Base-by-base conservation (phyloP, 2,113 vertebrate species). In the Prietella phreatophila region DNA sequence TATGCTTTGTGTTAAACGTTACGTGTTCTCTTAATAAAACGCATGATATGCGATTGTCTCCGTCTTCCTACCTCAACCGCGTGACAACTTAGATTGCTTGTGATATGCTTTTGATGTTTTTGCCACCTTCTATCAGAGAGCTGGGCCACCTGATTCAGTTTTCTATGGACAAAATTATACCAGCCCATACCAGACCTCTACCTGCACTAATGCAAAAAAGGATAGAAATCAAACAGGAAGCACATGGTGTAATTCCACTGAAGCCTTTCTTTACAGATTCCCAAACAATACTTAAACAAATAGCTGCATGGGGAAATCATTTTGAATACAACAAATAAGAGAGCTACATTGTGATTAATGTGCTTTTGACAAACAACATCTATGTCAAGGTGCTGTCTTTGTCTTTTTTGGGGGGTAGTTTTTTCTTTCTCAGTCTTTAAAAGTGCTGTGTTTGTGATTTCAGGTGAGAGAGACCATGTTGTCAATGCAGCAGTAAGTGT, bases 61-160 rank as follows among this genome's bases (percentile, higher is more conserved):
- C n/a, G n/a, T n/a, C n/a, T n/a, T n/a, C n/a, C n/a, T n/a, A n/a
- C n/a, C n/a, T n/a, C n/a, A n/a, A n/a, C n/a, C n/a, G n/a, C n/a
- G n/a, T n/a, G n/a, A n/a, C n/a, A n/a, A n/a, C n/a, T 33, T 80
- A 75, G 83, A 81, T 86, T 91, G 89, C 84, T 81, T 19, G 47
- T 89, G 91, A 93, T 93, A 93, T 91, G 81, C 69, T 42, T 85
- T 78, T 92, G 91, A 93, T 93, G 89, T 92, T 93, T 63, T 92
- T 88, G 90, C 33, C 47, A 83, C 85, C 87, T n/a, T 8, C 25
- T 89, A 87, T 84, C 90, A 89, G 83, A 90, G 88, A 85, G 88
- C 82, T 22, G 15, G 30, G n/a, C 69, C 53, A 1, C 11, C 39
- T 22, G 27, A 87, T 87, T 85, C 79, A 20, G 80, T 89, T 87